Percentiles rank a stretch among this genome's conserved stretches.
Evolutionary conservation across 2,797 vertebrate species (phyloP).

Genomic region (Pangasius macronema): DNA sequence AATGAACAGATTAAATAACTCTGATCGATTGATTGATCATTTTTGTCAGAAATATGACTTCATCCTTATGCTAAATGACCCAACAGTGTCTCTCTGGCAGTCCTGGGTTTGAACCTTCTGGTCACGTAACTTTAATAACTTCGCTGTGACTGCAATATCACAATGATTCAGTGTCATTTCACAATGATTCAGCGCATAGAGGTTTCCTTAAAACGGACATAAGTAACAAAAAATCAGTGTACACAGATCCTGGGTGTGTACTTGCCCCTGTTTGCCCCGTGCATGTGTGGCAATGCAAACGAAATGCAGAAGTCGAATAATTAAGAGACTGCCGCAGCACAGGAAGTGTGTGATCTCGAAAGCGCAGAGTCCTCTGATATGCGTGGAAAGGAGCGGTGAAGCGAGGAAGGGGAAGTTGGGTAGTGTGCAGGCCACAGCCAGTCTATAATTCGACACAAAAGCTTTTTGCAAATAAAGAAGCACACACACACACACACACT

Average conservation of each 20-base stretch:
- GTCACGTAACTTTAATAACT: background rate
- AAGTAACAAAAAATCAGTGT: background rate
- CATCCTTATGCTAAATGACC: background rate
- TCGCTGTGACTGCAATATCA: background rate
- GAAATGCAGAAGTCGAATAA: constrained; percentile 53
- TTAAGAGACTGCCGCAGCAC: constrained; percentile 75
- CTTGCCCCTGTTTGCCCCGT: background rate
- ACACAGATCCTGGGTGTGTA: background rate
- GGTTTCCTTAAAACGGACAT: background rate
- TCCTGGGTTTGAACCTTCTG: no score
- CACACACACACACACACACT: constrained; percentile 10
- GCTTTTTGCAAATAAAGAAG: constrained; percentile 39
- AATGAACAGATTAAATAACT: background rate
- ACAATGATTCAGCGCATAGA: background rate
- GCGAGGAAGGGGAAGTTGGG: constrained; percentile 49
- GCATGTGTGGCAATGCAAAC: background rate
- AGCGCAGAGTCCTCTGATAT: constrained; percentile 71
- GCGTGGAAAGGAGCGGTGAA: constrained; percentile 56
- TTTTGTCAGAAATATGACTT: background rate
- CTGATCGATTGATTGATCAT: background rate
- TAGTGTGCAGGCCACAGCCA: constrained; percentile 33
- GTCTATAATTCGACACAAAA: constrained; percentile 44
- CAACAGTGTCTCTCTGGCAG: no score
- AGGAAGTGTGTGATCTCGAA: constrained; percentile 76
- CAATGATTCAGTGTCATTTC: background rate